These are phyloP conservation scores for Periophthalmus magnuspinnatus DNA, from an alignment of 2,797 vertebrate genomes.

Conservation along the genomic window DNA sequence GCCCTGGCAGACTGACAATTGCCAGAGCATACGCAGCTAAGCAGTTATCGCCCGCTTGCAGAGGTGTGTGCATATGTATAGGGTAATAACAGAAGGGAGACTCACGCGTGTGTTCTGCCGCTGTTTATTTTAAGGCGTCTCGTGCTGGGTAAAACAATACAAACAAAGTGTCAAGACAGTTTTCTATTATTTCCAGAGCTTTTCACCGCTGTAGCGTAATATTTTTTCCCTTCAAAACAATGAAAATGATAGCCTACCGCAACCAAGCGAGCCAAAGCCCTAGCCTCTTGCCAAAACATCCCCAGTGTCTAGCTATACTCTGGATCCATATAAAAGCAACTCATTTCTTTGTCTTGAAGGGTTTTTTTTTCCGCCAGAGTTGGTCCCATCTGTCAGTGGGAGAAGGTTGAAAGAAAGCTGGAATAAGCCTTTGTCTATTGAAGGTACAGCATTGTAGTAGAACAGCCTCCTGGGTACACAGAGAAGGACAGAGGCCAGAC, in stretches of 20 bases:
- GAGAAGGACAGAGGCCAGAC: slow-evolving; percentile 44
- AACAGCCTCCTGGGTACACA: slow-evolving; percentile 57
- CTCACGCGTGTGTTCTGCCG: slow-evolving; percentile 47
- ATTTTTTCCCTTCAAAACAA: slow-evolving; percentile 63
- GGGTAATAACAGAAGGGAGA: slow-evolving; percentile 50
- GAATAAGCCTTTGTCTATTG: slow-evolving; percentile 68
- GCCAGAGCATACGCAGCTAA: slow-evolving; percentile 71
- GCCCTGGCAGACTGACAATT: slow-evolving; percentile 76
- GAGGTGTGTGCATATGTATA: slow-evolving; percentile 60
- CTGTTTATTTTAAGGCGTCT: slow-evolving; percentile 60
- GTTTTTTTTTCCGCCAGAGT: slow-evolving; percentile 50
- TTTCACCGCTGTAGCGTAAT: slow-evolving; percentile 62
- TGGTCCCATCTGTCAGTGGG: slow-evolving; percentile 79
- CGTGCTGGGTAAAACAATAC: slow-evolving; percentile 70
- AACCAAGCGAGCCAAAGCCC: slow-evolving; percentile 61
- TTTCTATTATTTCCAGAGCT: slow-evolving; percentile 62
- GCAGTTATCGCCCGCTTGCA: slow-evolving; percentile 78
- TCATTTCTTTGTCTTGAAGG: slow-evolving; percentile 74
- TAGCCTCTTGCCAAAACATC: slow-evolving; percentile 60
- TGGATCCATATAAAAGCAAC: slow-evolving; percentile 79
- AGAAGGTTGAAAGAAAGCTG: slow-evolving; percentile 75
- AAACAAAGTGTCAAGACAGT: slow-evolving; percentile 70
- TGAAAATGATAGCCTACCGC: slow-evolving; percentile 62
- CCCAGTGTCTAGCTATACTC: slow-evolving; percentile 64
- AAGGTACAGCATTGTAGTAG: slow-evolving; percentile 69